phyloP scores from a whole-genome alignment of 2,888 invertebrate species.

The Thereva unica region DNA sequence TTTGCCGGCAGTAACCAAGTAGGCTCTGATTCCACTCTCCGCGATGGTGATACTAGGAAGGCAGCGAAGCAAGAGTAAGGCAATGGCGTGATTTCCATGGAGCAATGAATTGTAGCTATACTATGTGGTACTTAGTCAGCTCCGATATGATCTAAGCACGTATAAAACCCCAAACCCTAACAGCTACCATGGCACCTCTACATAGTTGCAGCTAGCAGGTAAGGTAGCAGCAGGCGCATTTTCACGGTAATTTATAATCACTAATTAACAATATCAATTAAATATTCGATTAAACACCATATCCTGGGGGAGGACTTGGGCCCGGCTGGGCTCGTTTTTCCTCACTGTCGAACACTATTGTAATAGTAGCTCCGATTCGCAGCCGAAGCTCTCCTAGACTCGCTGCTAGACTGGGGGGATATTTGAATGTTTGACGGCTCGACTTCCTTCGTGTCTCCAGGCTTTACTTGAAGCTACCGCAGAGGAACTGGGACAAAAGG shows the following conservation, averaged over 20 bases:
- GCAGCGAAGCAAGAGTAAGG: no score
- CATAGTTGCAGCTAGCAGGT: constrained; percentile 1
- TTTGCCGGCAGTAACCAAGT: constrained; percentile 6
- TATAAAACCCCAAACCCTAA: constrained; percentile 18
- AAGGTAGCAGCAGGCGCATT: constrained; percentile 29
- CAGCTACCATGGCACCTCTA: background rate
- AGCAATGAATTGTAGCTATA: no score
- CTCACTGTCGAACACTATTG: no score
- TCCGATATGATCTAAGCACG: constrained; percentile 19
- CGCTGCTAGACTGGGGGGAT: no score
- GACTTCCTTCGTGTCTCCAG: background rate
- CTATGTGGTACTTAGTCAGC: no score
- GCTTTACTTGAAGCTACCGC: background rate
- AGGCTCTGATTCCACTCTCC: no score
- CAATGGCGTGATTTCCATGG: no score
- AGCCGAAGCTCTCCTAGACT: no score
- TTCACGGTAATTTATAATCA: constrained; percentile 33
- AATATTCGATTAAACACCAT: constrained; percentile 34
- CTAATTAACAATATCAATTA: constrained; percentile 36
- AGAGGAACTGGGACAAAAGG: background rate
- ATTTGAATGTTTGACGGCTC: background rate
- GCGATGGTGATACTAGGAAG: no score
- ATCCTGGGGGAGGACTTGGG: constrained; percentile 13
- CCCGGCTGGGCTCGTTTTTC: background rate
- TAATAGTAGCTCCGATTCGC: no score